Evolutionary conservation across 2,888 invertebrate genomes (phyloP).

Genomic region (Lasioglossum villosulum): DNA sequence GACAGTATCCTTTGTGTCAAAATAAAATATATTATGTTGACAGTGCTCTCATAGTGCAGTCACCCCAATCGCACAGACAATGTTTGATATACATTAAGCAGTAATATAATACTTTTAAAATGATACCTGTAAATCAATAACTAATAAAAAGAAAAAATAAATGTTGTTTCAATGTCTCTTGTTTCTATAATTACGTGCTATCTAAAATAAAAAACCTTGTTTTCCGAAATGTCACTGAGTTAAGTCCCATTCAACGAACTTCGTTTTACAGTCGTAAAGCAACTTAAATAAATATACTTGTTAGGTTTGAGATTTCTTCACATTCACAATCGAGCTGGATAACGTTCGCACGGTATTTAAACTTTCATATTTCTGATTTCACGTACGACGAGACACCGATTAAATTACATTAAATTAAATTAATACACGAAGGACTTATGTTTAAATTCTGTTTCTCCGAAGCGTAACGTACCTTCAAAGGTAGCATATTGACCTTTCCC

Average conservation of each 20-base stretch:
- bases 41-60: not conserved
- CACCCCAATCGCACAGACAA: not conserved
- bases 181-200: not conserved
- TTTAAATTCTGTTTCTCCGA: not conserved
- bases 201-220: not conserved
- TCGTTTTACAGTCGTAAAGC: not conserved
- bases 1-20: not conserved
- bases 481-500: constrained; percentile 70
- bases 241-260: not conserved
- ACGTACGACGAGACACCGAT: not conserved
- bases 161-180: not conserved
- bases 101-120: not conserved
- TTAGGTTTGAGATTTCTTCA: not conserved
- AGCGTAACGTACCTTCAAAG: constrained; percentile 69
- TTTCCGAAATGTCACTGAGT: not conserved
- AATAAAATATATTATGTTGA: not conserved
- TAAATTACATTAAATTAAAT: not conserved
- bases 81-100: not conserved
- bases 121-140: not conserved
- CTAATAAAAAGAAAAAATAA: not conserved
- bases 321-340: not conserved
- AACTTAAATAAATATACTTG: not conserved
- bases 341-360: not conserved
- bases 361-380: not conserved
- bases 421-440: not conserved